A percentile compares a stretch with the other conserved stretches of the same genome.
Conservation (phyloP, 1,140 invertebrate species). For the Aphis craccivora region DNA sequence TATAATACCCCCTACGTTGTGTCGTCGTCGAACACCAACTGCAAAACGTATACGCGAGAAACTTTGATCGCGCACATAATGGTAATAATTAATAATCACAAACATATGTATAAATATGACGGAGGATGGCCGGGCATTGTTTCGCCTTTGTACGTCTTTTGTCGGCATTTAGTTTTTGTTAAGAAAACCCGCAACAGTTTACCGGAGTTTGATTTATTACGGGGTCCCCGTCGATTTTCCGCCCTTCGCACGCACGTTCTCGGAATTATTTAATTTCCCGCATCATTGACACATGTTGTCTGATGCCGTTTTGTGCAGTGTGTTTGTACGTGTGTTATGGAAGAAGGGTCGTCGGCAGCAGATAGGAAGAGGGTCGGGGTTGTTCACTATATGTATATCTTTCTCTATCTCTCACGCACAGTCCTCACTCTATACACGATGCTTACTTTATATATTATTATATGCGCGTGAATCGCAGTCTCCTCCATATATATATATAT, state of each 20-base stretch:
- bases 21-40: background rate
- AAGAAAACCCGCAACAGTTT: conserved; percentile 52
- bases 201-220: conserved; percentile 51
- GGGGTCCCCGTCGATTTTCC: conserved; percentile 46
- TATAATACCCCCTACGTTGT: background rate
- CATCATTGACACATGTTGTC: conserved; percentile 58
- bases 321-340: background rate
- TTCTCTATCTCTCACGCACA: background rate
- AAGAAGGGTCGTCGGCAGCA: conserved; percentile 1
- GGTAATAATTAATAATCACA: background rate
- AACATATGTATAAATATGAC: background rate
- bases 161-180: background rate
- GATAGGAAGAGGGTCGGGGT: conserved; percentile 33
- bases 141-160: background rate
- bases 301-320: conserved; percentile 15
- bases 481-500: background rate
- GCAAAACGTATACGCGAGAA: background rate
- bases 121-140: background rate
- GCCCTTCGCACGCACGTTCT: conserved; percentile 50
- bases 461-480: conserved; percentile 12
- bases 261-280: conserved; percentile 58
- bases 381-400: background rate
- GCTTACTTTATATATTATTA: background rate
- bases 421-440: background rate
- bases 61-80: background rate